Conservation (phyloP, 2,797 vertebrate genomes). For the Allobates femoralis region DNA sequence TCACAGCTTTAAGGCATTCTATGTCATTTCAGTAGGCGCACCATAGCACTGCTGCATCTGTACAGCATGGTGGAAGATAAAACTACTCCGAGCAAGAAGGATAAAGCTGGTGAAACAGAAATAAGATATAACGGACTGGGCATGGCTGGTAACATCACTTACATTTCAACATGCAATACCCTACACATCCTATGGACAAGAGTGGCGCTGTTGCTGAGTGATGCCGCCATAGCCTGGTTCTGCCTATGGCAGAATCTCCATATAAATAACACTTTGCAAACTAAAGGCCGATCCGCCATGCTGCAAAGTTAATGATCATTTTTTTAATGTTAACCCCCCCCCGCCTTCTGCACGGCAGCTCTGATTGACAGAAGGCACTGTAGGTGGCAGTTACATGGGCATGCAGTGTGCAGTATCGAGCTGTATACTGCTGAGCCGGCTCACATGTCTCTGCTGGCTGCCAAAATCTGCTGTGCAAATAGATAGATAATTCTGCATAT, state of each 20-base stretch:
- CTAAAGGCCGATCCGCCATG: not conserved
- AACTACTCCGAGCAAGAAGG: too few species aligned
- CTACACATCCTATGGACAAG: not conserved
- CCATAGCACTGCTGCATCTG: too few species aligned
- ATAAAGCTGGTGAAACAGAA: too few species aligned
- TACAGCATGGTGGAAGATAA: too few species aligned
- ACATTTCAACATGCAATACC: not conserved
- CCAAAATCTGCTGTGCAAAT: slow-evolving; percentile 22
- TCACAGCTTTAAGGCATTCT: not conserved
- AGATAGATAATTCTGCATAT: slow-evolving; percentile 4
- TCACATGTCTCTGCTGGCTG: not conserved
- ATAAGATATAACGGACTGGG: not conserved
- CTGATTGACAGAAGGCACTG: not conserved
- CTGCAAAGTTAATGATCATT: not conserved
- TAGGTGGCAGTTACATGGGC: not conserved
- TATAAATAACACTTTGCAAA: not conserved
- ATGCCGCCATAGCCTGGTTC: not conserved
- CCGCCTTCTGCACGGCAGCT: not conserved
- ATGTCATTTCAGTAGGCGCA: too few species aligned
- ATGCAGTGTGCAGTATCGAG: not conserved
- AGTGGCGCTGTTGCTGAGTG: not conserved
- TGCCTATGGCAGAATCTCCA: not conserved
- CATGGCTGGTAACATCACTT: not conserved
- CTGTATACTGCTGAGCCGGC: not conserved
- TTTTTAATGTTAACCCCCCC: not conserved